phyloP scores from a whole-genome alignment of 2,888 invertebrate species.

The Aproaerema taeniolella region DNA sequence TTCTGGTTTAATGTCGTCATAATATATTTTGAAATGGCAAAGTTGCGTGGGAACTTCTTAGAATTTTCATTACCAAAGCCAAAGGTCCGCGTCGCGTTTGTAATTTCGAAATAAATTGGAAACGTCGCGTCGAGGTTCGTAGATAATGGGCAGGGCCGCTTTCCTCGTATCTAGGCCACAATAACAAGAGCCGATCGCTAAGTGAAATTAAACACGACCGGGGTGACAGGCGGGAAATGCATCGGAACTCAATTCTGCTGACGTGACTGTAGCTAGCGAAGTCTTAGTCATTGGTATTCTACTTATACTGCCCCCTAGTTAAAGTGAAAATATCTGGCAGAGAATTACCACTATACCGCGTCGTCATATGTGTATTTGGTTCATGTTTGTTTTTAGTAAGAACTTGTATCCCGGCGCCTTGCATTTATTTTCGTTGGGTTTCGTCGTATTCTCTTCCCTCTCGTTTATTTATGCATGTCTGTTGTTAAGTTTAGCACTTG shows the following conservation, averaged over 20 bases:
- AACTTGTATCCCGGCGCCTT: constrained; percentile 3
- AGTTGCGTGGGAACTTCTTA: too few relatives aligned
- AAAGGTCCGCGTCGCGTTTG: constrained; percentile 2
- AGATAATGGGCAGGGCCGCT: constrained; percentile 55
- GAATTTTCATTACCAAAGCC: too few relatives aligned
- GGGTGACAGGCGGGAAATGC: constrained; percentile 29
- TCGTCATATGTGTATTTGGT: too few relatives aligned
- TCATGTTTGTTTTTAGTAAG: constrained; percentile 2
- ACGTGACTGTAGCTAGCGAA: constrained; percentile 1
- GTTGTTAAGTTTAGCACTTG: constrained; percentile 2
- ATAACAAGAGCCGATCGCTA: constrained; percentile 46
- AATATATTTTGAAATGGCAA: too few relatives aligned
- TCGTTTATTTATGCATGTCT: constrained; percentile 6
- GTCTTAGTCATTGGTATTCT: neutral
- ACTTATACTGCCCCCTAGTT: too few relatives aligned
- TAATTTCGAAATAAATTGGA: constrained; percentile 18
- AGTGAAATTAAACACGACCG: constrained; percentile 41
- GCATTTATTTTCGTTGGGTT: constrained; percentile 7
- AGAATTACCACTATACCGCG: too few relatives aligned
- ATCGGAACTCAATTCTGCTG: constrained; percentile 20
- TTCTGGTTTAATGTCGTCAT: too few relatives aligned
- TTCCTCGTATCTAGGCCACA: constrained; percentile 54
- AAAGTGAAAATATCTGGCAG: too few relatives aligned
- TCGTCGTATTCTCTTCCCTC: constrained; percentile 2
- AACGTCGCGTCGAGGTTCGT: constrained; percentile 9